Percentiles rank a stretch among this genome's conserved stretches.
Conservation (phyloP, 2,113 vertebrate species). For the Gnathonemus echidnorhynchus region DNA sequence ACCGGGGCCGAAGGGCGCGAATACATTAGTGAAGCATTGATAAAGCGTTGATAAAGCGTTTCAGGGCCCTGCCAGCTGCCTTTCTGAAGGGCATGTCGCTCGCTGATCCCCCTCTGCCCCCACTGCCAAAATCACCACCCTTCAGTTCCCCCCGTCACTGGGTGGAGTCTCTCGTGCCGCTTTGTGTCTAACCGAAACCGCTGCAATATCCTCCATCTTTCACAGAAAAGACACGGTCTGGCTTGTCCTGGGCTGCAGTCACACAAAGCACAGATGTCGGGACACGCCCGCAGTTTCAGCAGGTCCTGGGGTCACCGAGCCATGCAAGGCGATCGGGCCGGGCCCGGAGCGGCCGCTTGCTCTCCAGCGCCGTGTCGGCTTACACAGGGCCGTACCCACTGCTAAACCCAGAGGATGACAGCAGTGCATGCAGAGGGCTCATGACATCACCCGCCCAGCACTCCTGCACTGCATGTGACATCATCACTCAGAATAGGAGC, state of each 20-base stretch:
- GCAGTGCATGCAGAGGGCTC: conserved; percentile 43
- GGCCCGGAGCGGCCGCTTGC: background rate
- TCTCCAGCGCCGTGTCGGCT: conserved; percentile 38
- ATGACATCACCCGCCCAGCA: conserved; percentile 61
- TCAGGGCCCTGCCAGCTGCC: background rate
- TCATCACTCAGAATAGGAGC: conserved; percentile 23
- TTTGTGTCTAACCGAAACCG: background rate
- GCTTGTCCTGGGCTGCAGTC: background rate
- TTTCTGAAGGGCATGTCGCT: background rate
- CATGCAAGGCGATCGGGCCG: background rate
- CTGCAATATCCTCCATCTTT: background rate
- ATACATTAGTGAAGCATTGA: background rate
- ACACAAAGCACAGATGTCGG: background rate
- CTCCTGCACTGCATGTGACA: conserved; percentile 31
- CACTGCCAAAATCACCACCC: background rate
- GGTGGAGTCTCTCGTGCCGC: background rate
- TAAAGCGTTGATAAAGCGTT: background rate
- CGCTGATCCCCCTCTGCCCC: background rate
- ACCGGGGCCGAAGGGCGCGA: conserved; percentile 30
- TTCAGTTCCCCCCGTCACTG: background rate
- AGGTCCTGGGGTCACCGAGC: background rate
- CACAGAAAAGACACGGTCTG: background rate
- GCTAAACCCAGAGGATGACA: conserved; percentile 45
- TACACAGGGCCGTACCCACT: conserved; percentile 30
- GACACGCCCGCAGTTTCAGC: background rate